Evolutionary conservation across 2,888 invertebrate genomes (phyloP), one percentile per base, ranked within the genome.

Genomic region (Tromatobia lineatoria): DNA sequence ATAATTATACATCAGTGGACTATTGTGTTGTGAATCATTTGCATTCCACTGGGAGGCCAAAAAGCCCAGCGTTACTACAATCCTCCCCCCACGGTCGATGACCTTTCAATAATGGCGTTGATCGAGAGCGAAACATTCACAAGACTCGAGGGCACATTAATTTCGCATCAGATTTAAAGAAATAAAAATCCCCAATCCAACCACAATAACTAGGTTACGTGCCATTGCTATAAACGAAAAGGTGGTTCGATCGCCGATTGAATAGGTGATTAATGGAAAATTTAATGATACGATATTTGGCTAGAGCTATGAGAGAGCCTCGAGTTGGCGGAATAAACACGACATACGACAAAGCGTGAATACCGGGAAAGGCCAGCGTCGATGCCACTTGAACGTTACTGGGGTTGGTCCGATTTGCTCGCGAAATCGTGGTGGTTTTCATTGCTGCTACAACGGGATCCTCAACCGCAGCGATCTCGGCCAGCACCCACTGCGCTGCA

Each of bases 1-100:
- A 92, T 91, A 91, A 92, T 92, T 91, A 90, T 45, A 38, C 88
- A 90, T 90, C 88, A 86, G 80, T 70, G 61, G 42, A 74, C 70
- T 73, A 77, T 69, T 59, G 47, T 64, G 23, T n/a, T 66, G 59
- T 57, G n/a, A 66, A 66, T 20, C 42, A 82, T 82, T 52, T 59
- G 45, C 80, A 64, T 52, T 79, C 42, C 71, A 50, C 18, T n/a
- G 34, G 34, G 38, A 15, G 52, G 54, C 52, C 10, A 54, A 73
- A 78, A 69, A 64, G 50, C 18, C 7, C 20, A 15, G 1, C 3
- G 25, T 2, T 15, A 45, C 2, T 45, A 38, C 3, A 13, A n/a
- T 42, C 25, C 2, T n/a, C 18, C 59, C 1, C 23, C 59, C 29
- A 45, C 29, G 47, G 6, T 1, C 61, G 47, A 52, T 34, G 74